phyloP scores from a whole-genome alignment of 2,888 invertebrate genomes.

The Pachymerium ferrugineum region DNA sequence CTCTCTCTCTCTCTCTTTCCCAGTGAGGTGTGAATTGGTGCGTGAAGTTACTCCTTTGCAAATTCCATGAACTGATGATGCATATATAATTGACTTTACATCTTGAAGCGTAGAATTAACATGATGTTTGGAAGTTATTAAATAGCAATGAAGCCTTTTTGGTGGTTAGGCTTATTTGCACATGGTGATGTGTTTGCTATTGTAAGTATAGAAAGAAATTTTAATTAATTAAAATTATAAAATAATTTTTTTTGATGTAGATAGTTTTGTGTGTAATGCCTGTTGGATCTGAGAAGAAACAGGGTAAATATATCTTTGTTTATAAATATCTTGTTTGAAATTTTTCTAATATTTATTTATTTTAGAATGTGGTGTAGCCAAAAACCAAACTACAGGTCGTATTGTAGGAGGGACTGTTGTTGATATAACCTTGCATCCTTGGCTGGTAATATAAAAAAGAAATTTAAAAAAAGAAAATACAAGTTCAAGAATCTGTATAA shows the following conservation, averaged over 20 bases:
- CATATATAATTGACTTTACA: too few relatives aligned
- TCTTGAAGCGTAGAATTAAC: too few relatives aligned
- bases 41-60: too few relatives aligned
- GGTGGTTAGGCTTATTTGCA: background rate
- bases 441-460: background rate
- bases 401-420: slow-evolving; percentile 9
- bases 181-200: background rate
- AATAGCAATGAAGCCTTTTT: background rate
- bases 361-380: slow-evolving; percentile 7
- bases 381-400: background rate
- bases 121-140: too few relatives aligned
- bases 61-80: too few relatives aligned
- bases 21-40: too few relatives aligned
- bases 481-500: background rate
- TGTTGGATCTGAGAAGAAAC: background rate
- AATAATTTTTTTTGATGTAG: background rate
- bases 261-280: background rate
- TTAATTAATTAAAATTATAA: too few relatives aligned
- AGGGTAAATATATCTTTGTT: background rate
- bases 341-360: too few relatives aligned
- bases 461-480: background rate
- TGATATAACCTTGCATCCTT: slow-evolving; percentile 2
- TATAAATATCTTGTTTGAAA: too few relatives aligned
- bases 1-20: too few relatives aligned
- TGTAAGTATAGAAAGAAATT: too few relatives aligned